These are phyloP conservation scores for Chirona hameri DNA, from an alignment of 2,888 invertebrate genomes.

Conservation along the genomic window DNA sequence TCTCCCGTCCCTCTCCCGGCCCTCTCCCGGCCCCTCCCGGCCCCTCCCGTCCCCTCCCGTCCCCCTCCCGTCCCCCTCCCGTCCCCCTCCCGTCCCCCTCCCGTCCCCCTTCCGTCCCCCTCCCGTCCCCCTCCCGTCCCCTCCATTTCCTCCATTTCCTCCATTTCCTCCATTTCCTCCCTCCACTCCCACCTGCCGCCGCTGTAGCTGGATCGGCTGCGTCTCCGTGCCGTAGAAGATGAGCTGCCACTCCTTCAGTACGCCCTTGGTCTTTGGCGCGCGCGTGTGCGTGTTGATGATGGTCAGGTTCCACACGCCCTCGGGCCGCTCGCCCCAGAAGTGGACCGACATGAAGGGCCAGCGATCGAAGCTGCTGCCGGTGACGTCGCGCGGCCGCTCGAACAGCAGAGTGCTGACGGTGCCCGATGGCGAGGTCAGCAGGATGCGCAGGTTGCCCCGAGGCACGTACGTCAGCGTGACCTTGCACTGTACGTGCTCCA, in stretches of 20 bases:
- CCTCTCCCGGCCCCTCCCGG: no score
- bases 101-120: no score
- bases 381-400: conserved; percentile 86
- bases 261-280: conserved; percentile 50
- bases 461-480: conserved; percentile 87
- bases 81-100: no score
- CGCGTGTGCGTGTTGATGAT: conserved; percentile 57
- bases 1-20: no score
- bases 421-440: conserved; percentile 87
- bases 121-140: no score
- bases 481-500: conserved; percentile 97
- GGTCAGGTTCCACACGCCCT: conserved; percentile 61
- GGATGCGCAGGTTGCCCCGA: conserved; percentile 83
- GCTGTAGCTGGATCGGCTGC: conserved; percentile 72
- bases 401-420: conserved; percentile 89
- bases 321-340: conserved; percentile 75
- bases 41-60: no score
- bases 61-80: no score
- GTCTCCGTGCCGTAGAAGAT: conserved; percentile 91
- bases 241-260: conserved; percentile 91
- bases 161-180: no score
- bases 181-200: background rate
- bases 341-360: conserved; percentile 99
- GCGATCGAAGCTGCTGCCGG: conserved; percentile 91
- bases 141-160: no score